Conservation (phyloP, 2,888 invertebrate genomes). For the Cheilosia impressa region DNA sequence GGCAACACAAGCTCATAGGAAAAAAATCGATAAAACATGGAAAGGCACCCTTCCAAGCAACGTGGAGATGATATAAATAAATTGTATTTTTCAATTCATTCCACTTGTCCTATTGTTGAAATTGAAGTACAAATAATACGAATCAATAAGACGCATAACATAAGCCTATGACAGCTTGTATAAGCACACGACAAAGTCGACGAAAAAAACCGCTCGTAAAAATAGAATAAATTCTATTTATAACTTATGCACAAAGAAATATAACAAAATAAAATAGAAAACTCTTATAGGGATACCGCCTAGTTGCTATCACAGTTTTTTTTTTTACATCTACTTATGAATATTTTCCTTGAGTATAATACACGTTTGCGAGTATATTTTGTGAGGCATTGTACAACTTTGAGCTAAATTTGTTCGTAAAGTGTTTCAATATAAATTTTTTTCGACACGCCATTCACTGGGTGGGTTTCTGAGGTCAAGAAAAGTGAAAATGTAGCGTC, state of each 20-base stretch:
- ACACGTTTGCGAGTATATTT: too few relatives aligned
- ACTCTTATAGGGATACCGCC: not conserved
- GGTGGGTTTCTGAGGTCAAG: conserved; percentile 47
- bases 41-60: too few relatives aligned
- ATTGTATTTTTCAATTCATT: too few relatives aligned
- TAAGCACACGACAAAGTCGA: conserved; percentile 14
- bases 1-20: too few relatives aligned
- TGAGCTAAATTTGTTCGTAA: conserved; percentile 6
- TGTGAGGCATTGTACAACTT: conserved; percentile 1
- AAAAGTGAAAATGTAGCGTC: conserved; percentile 53
- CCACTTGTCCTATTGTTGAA: too few relatives aligned
- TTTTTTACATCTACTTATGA: too few relatives aligned
- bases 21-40: too few relatives aligned
- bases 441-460: not conserved
- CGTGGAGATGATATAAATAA: too few relatives aligned
- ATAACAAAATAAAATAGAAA: conserved; percentile 2
- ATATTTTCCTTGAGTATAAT: too few relatives aligned
- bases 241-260: conserved; percentile 8
- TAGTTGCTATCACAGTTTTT: too few relatives aligned
- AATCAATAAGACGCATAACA: conserved; percentile 19
- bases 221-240: conserved; percentile 13
- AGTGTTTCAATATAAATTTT: conserved; percentile 6
- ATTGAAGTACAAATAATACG: not conserved
- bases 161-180: not conserved
- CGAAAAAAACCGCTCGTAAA: conserved; percentile 7